phyloP scores from a whole-genome alignment of 2,888 invertebrate genomes.

The Synergus japonicus region DNA sequence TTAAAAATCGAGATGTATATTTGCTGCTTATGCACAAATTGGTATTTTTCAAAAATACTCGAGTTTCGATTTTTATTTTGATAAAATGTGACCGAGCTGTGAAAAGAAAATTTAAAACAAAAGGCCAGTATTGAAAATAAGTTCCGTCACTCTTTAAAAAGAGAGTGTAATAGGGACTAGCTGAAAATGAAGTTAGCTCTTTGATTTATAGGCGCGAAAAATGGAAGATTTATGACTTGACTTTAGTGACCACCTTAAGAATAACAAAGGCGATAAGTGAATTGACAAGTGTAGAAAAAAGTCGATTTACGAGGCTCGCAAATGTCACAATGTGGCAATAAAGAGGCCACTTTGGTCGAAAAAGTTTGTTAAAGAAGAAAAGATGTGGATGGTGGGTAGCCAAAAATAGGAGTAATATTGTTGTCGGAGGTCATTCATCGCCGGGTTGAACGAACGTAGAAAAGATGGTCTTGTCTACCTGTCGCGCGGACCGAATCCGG shows the following conservation, averaged over 20 bases:
- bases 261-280: background rate
- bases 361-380: background rate
- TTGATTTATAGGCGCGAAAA: constrained; percentile 1
- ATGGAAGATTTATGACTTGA: background rate
- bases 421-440: constrained; percentile 34
- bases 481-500: constrained; percentile 20
- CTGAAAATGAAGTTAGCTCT: background rate
- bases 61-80: no score
- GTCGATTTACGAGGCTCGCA: constrained; percentile 1
- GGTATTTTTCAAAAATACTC: no score
- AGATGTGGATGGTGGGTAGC: background rate
- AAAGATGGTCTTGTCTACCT: constrained; percentile 27
- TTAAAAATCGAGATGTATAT: no score
- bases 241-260: background rate
- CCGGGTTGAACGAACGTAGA: constrained; percentile 23
- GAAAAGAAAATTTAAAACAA: no score
- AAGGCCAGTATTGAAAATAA: no score
- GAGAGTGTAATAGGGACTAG: background rate
- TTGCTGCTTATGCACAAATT: no score
- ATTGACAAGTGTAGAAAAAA: background rate
- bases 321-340: background rate
- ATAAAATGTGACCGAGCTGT: no score
- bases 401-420: constrained; percentile 17
- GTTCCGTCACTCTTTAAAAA: no score
- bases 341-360: background rate